Percentiles rank a stretch among this genome's conserved stretches.
These are phyloP conservation scores for Cossypha niveicapilla DNA, from an alignment of 2,797 vertebrate species.

Conservation along the genomic window DNA sequence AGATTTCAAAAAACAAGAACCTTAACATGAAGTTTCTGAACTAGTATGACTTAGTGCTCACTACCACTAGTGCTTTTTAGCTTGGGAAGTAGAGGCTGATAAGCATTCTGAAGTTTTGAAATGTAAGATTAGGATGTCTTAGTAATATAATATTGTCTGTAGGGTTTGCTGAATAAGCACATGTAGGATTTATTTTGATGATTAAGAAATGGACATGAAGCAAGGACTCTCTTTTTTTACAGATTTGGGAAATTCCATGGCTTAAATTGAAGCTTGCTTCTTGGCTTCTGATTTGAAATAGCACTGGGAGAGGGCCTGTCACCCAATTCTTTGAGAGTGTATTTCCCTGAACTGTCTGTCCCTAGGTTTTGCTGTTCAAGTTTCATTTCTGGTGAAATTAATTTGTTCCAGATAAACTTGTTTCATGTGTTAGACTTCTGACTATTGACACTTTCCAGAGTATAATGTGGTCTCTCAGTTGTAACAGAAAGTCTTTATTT, in stretches of 20 bases:
- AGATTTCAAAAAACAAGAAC: background rate
- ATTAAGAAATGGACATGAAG: background rate
- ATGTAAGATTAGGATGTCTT: background rate
- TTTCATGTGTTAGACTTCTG: background rate
- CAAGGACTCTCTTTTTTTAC: background rate
- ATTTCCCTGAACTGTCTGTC: background rate
- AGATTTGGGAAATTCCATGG: background rate
- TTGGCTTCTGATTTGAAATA: background rate
- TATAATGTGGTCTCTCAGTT: background rate
- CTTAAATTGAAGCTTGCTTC: background rate
- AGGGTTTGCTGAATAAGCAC: background rate
- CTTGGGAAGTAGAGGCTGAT: background rate
- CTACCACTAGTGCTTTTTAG: background rate
- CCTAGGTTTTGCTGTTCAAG: background rate
- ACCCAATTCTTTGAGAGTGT: background rate
- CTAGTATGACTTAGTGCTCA: background rate
- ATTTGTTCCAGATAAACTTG: background rate
- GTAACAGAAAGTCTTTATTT: background rate
- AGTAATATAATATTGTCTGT: background rate
- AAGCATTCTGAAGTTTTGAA: background rate
- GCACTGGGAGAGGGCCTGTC: background rate
- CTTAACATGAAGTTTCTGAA: background rate
- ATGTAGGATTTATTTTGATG: background rate
- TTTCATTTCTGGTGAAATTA: background rate
- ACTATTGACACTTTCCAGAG: fast-evolving